A percentile compares a stretch with the other conserved stretches of the same genome.
phyloP scores from a whole-genome alignment of 2,888 invertebrate species.

The Philereme vetulata region DNA sequence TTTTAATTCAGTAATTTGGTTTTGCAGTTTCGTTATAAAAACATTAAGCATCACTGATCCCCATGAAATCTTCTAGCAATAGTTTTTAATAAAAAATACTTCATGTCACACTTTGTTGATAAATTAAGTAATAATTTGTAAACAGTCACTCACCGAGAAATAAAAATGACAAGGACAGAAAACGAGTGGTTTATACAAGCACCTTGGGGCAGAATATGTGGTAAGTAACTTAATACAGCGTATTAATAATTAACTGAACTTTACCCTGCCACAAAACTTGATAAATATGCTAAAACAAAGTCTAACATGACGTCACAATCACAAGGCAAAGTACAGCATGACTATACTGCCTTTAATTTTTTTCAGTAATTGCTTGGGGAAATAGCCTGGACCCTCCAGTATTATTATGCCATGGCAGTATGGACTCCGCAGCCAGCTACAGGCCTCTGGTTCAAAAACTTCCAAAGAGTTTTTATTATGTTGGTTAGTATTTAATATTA shows the following conservation, averaged over 20 bases:
- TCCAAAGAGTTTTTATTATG: constrained; percentile 71
- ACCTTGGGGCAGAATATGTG: constrained; percentile 72
- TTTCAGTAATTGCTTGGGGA: constrained; percentile 85
- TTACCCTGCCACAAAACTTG: constrained; percentile 15
- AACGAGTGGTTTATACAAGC: constrained; percentile 76
- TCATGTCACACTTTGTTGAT: neutral
- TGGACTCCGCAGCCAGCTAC: constrained; percentile 85
- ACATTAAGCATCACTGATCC: no score
- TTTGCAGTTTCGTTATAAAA: no score
- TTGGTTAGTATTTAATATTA: constrained; percentile 50
- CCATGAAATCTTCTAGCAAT: no score
- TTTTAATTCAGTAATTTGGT: no score
- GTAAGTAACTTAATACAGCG: constrained; percentile 53
- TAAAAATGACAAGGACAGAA: constrained; percentile 57
- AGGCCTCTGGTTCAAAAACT: constrained; percentile 81
- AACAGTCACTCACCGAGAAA: constrained; percentile 14
- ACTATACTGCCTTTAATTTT: constrained; percentile 4
- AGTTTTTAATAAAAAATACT: no score
- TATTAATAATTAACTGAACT: constrained; percentile 30
- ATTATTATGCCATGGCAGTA: constrained; percentile 83
- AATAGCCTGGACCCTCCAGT: constrained; percentile 78
- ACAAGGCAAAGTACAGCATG: constrained; percentile 2
- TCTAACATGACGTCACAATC: neutral
- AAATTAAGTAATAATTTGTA: neutral
- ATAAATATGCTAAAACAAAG: neutral